Evolutionary conservation across 2,888 invertebrate species (phyloP).

Genomic region (Drosophila paramelanica): DNA sequence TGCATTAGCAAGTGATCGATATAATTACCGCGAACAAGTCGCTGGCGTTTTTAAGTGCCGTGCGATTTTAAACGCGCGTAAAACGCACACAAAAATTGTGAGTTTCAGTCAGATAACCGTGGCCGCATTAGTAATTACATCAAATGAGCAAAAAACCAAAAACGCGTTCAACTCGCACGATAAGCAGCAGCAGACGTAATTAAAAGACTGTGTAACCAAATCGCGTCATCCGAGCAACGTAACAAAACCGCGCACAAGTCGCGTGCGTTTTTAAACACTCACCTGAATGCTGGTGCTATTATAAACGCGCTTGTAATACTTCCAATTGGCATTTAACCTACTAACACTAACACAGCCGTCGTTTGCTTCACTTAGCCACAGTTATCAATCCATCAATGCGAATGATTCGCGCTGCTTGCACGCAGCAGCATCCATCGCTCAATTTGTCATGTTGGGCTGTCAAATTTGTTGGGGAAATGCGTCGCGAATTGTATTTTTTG

Average conservation of each 20-base stretch:
- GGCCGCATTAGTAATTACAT: no score
- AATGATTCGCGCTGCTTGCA: slow-evolving; percentile 11
- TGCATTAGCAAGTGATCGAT: slow-evolving; percentile 17
- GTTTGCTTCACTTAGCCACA: slow-evolving; percentile 40
- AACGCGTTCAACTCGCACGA: slow-evolving; percentile 5
- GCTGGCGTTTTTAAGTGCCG: not conserved
- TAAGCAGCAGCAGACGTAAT: not conserved
- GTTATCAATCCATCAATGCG: slow-evolving; percentile 44
- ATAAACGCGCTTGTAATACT: slow-evolving; percentile 49
- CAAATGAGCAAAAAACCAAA: not conserved
- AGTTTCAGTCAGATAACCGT: no score
- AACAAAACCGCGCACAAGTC: slow-evolving; percentile 13
- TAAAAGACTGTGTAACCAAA: not conserved
- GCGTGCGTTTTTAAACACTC: slow-evolving; percentile 43
- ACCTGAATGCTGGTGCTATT: slow-evolving; percentile 10
- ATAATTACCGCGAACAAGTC: slow-evolving; percentile 1
- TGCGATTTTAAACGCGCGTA: no score
- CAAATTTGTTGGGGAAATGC: slow-evolving; percentile 58
- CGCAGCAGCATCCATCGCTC: slow-evolving; percentile 40
- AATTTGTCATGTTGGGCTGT: slow-evolving; percentile 40
- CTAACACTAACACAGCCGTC: slow-evolving; percentile 42
- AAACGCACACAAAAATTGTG: no score
- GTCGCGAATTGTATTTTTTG: slow-evolving; percentile 53
- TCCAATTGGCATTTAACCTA: slow-evolving; percentile 65
- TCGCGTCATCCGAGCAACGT: not conserved